These are phyloP conservation scores for Xanthorhoe designata DNA, from an alignment of 2,888 invertebrate genomes.

Conservation along the genomic window DNA sequence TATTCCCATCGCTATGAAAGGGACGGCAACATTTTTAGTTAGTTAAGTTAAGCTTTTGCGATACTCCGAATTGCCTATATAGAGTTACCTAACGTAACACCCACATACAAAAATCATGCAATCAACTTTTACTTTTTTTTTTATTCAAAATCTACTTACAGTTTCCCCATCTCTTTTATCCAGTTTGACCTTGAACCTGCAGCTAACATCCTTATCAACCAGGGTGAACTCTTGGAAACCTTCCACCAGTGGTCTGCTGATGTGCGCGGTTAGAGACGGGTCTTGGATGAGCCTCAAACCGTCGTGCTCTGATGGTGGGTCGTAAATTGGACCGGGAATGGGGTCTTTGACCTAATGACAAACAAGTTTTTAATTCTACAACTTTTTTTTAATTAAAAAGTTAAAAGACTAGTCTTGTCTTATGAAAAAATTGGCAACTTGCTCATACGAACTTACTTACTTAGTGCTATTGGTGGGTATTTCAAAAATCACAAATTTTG, in stretches of 20 bases:
- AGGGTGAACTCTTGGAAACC: slow-evolving; percentile 72
- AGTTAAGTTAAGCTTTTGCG: too few species aligned
- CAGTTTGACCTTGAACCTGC: slow-evolving; percentile 66
- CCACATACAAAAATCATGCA: too few species aligned
- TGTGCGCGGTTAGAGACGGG: slow-evolving; percentile 64
- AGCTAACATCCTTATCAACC: slow-evolving; percentile 68
- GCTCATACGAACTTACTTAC: too few species aligned
- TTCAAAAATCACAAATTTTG: too few species aligned
- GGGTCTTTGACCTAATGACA: slow-evolving; percentile 55
- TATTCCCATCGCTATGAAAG: too few species aligned
- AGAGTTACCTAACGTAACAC: too few species aligned
- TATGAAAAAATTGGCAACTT: not conserved
- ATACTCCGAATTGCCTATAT: too few species aligned
- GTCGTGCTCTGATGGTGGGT: slow-evolving; percentile 69
- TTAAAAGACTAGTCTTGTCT: too few species aligned
- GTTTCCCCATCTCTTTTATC: slow-evolving; percentile 51
- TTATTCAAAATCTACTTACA: slow-evolving; percentile 61
- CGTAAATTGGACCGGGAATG: slow-evolving; percentile 70
- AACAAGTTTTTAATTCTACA: not conserved
- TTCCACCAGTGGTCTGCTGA: slow-evolving; percentile 58
- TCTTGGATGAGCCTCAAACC: slow-evolving; percentile 71
- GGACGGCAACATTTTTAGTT: too few species aligned
- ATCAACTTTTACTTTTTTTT: too few species aligned
- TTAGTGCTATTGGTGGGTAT: too few species aligned
- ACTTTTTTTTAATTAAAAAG: too few species aligned